Percentiles rank a stretch among this genome's conserved stretches.
phyloP scores from a whole-genome alignment of 2,797 vertebrate species.

The Lindbergichthys nudifrons region DNA sequence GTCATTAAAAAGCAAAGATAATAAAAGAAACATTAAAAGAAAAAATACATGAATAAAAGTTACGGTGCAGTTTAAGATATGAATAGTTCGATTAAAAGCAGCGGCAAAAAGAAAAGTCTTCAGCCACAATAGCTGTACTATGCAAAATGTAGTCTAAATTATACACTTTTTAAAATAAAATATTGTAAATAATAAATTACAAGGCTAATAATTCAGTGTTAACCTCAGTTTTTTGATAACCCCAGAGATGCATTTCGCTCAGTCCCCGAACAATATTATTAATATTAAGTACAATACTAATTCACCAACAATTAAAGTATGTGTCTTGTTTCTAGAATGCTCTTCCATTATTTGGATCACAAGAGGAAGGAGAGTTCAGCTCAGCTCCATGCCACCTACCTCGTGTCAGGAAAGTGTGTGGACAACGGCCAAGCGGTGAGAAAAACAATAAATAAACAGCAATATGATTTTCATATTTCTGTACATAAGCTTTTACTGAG shows the following conservation, averaged over 20 bases:
- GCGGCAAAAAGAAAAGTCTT: no score
- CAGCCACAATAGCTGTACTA: neutral
- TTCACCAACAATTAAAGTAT: neutral
- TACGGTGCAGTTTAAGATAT: no score
- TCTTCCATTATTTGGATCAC: slow-evolving; percentile 94
- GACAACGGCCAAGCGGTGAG: slow-evolving; percentile 89
- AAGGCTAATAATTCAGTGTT: neutral
- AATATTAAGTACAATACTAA: neutral
- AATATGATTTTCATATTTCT: neutral
- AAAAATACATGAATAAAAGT: no score
- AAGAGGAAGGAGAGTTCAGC: slow-evolving; percentile 91
- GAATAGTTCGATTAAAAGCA: no score
- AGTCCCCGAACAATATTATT: no score
- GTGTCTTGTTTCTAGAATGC: slow-evolving; percentile 86
- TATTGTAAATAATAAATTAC: neutral
- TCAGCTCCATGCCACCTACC: slow-evolving; percentile 93
- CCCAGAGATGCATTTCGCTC: neutral
- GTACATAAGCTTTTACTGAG: no score
- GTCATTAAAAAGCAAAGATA: no score
- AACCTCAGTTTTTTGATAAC: neutral
- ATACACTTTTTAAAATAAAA: neutral
- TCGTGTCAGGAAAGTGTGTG: slow-evolving; percentile 89
- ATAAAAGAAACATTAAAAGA: no score
- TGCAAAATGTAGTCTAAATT: neutral
- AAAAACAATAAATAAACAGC: neutral